Evolutionary conservation across 2,797 vertebrate species (phyloP).

Genomic region (Cossypha dichroa): DNA sequence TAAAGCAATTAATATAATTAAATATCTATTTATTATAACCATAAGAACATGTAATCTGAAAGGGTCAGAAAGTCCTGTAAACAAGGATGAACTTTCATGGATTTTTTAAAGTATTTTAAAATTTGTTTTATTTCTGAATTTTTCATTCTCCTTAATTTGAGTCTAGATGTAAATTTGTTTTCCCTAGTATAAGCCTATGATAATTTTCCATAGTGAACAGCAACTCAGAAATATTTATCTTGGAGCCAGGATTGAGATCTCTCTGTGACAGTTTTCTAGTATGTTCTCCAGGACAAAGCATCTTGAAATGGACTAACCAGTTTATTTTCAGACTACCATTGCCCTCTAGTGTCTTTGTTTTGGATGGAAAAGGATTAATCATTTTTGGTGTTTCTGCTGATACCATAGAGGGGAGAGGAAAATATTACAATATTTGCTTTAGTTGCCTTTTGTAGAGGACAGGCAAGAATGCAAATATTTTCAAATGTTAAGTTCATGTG

Average conservation of each 20-base stretch:
- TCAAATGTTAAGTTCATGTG: not conserved
- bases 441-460: not conserved
- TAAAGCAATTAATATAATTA: not conserved
- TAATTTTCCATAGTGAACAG: not conserved
- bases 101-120: not conserved
- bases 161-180: not conserved
- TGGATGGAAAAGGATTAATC: not conserved
- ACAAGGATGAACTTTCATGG: not conserved
- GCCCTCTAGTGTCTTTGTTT: slow-evolving; percentile 61
- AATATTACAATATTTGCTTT: not conserved
- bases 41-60: not conserved
- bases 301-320: not conserved
- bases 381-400: not conserved
- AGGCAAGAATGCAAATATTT: not conserved
- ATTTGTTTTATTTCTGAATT: not conserved
- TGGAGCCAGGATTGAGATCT: not conserved
- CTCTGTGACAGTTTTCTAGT: slow-evolving; percentile 35
- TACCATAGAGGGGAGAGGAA: not conserved
- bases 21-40: not conserved
- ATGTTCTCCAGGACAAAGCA: slow-evolving; percentile 10
- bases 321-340: slow-evolving; percentile 39
- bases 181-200: not conserved
- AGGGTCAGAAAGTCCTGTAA: not conserved
- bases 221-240: not conserved
- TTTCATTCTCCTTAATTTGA: not conserved